Evolutionary conservation across 2,888 invertebrate genomes (phyloP).

Genomic region (Zaprionus lineosus): DNA sequence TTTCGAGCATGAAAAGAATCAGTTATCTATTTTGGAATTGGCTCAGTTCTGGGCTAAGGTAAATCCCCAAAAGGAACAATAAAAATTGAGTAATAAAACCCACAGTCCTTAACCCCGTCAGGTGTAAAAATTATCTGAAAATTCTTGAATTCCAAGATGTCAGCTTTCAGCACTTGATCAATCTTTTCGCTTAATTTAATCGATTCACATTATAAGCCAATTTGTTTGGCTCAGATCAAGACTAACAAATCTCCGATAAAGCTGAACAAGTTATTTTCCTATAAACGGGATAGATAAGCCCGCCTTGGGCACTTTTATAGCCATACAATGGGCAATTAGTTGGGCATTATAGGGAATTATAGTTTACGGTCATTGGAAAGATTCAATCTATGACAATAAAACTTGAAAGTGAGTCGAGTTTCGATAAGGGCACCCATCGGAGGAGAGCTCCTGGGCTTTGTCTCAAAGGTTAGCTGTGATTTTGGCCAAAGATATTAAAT

Average conservation of each 20-base stretch:
- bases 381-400: slow-evolving; percentile 45
- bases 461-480: slow-evolving; percentile 46
- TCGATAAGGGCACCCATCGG: slow-evolving; percentile 6
- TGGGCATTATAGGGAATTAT: slow-evolving; percentile 38
- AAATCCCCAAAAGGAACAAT: too few species aligned
- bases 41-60: too few species aligned
- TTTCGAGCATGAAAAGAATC: not conserved
- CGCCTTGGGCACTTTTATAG: slow-evolving; percentile 7
- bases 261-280: slow-evolving; percentile 4
- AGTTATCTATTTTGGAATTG: too few species aligned
- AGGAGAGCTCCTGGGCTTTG: slow-evolving; percentile 18
- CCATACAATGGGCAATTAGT: slow-evolving; percentile 65
- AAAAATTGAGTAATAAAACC: too few species aligned
- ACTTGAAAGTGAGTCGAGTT: slow-evolving; percentile 19
- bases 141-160: too few species aligned
- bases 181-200: too few species aligned
- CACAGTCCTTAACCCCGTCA: too few species aligned
- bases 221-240: slow-evolving; percentile 28
- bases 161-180: too few species aligned
- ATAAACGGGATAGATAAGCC: slow-evolving; percentile 34
- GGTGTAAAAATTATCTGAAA: too few species aligned
- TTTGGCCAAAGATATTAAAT: slow-evolving; percentile 34
- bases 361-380: slow-evolving; percentile 15
- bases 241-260: slow-evolving; percentile 41
- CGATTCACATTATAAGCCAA: slow-evolving; percentile 14